phyloP scores from a whole-genome alignment of 2,797 vertebrate genomes.

The Pipistrellus pygmaeus region DNA sequence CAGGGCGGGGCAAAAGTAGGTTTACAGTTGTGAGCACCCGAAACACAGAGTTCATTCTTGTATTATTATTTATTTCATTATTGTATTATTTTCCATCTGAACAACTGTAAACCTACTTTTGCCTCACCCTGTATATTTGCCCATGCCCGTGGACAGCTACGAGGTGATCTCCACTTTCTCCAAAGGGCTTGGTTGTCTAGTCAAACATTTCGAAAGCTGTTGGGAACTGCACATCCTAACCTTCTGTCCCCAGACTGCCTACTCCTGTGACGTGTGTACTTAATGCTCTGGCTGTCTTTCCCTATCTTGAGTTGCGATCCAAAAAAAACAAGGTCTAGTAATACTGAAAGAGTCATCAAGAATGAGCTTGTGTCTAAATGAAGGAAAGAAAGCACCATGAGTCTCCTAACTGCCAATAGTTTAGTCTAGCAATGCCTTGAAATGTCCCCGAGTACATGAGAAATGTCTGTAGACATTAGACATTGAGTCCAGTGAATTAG shows the following conservation, averaged over 20 bases:
- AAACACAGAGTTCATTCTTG: not conserved
- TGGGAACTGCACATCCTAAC: not conserved
- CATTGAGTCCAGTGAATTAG: not conserved
- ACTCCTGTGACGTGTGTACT: not conserved
- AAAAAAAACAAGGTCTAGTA: not conserved
- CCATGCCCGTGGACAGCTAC: not conserved
- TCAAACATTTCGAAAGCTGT: not conserved
- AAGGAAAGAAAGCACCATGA: not conserved
- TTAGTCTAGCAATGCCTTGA: conserved; percentile 31
- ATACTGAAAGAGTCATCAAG: not conserved
- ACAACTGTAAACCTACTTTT: not conserved
- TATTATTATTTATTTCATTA: not conserved
- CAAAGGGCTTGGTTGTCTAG: not conserved
- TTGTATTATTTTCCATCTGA: not conserved
- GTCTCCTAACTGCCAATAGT: not conserved
- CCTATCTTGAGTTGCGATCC: not conserved
- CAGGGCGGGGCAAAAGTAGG: not conserved
- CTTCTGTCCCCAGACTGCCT: not conserved
- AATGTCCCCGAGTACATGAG: conserved; percentile 25
- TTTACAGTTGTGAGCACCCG: not conserved
- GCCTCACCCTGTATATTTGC: not conserved
- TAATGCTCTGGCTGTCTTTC: conserved; percentile 12
- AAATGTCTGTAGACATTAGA: conserved; percentile 36
- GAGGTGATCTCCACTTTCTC: not conserved
- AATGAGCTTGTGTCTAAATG: conserved; percentile 5